Evolutionary conservation across 2,888 invertebrate species (phyloP).

Genomic region (Phalangium opilio): DNA sequence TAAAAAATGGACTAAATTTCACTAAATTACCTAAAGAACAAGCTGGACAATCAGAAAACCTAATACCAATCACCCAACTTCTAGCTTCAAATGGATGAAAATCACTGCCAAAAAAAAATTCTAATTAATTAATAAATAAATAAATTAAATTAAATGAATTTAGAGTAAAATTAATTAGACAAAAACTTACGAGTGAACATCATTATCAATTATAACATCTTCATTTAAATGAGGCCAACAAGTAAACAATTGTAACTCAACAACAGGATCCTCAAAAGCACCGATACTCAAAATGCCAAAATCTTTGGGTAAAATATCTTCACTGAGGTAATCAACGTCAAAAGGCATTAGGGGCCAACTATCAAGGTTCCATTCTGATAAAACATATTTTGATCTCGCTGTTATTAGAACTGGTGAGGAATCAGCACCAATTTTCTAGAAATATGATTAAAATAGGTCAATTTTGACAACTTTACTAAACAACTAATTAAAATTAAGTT

Average conservation of each 20-base stretch:
- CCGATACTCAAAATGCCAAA: conserved; percentile 62
- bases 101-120: conserved; percentile 36
- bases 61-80: conserved; percentile 47
- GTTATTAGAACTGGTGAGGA: conserved; percentile 48
- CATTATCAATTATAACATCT: conserved; percentile 70
- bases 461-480: background rate
- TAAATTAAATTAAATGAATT: no score
- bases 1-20: no score
- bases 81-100: conserved; percentile 64
- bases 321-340: conserved; percentile 40
- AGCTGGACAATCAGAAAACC: conserved; percentile 49
- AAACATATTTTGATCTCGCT: conserved; percentile 55
- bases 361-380: conserved; percentile 30
- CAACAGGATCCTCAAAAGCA: conserved; percentile 57
- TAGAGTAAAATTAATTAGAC: no score
- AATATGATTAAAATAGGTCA: background rate
- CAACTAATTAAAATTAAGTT: conserved; percentile 1
- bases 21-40: conserved; percentile 48
- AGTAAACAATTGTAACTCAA: conserved; percentile 54
- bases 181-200: conserved; percentile 54
- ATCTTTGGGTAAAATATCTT: conserved; percentile 38
- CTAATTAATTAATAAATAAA: no score
- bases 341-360: conserved; percentile 30
- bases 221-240: conserved; percentile 77
- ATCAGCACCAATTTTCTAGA: conserved; percentile 20